Percentiles rank a stretch among this genome's conserved stretches.
phyloP scores from a whole-genome alignment of 2,113 vertebrate genomes.

The Ornithorhynchus anatinus region DNA sequence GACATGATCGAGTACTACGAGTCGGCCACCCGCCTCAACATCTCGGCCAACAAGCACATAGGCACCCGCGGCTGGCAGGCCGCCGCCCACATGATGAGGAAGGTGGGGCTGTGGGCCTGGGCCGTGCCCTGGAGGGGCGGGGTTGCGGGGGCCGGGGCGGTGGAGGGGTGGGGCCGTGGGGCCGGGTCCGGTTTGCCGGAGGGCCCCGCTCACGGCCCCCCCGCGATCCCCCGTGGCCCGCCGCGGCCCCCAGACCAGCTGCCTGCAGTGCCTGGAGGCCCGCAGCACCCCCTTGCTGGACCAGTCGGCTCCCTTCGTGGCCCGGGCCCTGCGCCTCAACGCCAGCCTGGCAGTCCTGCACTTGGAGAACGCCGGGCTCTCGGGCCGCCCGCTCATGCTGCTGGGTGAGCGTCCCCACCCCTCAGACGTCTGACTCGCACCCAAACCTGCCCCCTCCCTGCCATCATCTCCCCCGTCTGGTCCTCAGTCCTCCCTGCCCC shows the following conservation, averaged over 20 bases:
- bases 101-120: constrained; percentile 82
- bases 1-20: constrained; percentile 99
- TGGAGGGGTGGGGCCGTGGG: neutral
- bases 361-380: constrained; percentile 86
- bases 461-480: neutral
- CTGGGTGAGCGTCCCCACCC: constrained; percentile 75
- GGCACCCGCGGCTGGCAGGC: constrained; percentile 95
- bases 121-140: neutral
- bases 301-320: constrained; percentile 90
- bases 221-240: no score
- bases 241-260: constrained; percentile 90
- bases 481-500: neutral
- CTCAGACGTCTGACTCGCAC: no score
- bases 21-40: constrained; percentile 95
- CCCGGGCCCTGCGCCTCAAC: constrained; percentile 90
- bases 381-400: constrained; percentile 90
- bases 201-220: no score
- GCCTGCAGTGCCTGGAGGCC: constrained; percentile 91
- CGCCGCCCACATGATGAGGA: constrained; percentile 94
- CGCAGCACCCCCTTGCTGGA: constrained; percentile 89
- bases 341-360: constrained; percentile 90
- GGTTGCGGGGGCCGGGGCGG: neutral
- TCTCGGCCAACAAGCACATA: constrained; percentile 96
- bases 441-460: neutral
- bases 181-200: no score